Evolutionary conservation across 2,888 invertebrate species (phyloP).

Genomic region (Pteria penguin): DNA sequence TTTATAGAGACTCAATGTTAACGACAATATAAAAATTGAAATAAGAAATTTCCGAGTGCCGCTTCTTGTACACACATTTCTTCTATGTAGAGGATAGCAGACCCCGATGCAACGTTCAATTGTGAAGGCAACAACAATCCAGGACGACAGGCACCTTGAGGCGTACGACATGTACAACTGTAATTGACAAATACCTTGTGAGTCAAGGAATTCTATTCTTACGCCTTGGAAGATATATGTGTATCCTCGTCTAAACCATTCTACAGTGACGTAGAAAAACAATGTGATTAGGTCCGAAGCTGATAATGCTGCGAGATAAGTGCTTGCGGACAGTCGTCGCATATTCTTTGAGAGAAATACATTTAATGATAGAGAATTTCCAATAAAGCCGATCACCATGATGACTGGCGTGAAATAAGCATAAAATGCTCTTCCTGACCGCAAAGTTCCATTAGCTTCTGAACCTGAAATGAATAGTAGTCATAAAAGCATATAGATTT

Average conservation of each 20-base stretch:
- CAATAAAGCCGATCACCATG: conserved; percentile 87
- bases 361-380: conserved; percentile 87
- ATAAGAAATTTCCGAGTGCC: conserved; percentile 62
- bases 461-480: background rate
- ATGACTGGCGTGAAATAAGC: conserved; percentile 87
- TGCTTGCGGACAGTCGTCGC: conserved; percentile 85
- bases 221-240: conserved; percentile 43
- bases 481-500: too few relatives aligned
- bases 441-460: background rate
- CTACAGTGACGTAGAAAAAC: conserved; percentile 82
- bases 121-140: conserved; percentile 76
- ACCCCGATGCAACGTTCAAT: conserved; percentile 77
- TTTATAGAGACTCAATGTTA: conserved; percentile 69
- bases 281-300: conserved; percentile 88
- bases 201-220: conserved; percentile 54
- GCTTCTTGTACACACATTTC: conserved; percentile 63
- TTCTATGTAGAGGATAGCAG: conserved; percentile 72
- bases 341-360: conserved; percentile 89
- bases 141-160: conserved; percentile 74
- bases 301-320: conserved; percentile 89
- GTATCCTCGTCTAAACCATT: conserved; percentile 75
- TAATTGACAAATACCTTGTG: conserved; percentile 83
- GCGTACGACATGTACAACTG: conserved; percentile 85
- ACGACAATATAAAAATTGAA: conserved; percentile 55
- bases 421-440: conserved; percentile 76